These are phyloP conservation scores for Eurytoma californica DNA, from an alignment of 2,888 invertebrate species.

Conservation along the genomic window DNA sequence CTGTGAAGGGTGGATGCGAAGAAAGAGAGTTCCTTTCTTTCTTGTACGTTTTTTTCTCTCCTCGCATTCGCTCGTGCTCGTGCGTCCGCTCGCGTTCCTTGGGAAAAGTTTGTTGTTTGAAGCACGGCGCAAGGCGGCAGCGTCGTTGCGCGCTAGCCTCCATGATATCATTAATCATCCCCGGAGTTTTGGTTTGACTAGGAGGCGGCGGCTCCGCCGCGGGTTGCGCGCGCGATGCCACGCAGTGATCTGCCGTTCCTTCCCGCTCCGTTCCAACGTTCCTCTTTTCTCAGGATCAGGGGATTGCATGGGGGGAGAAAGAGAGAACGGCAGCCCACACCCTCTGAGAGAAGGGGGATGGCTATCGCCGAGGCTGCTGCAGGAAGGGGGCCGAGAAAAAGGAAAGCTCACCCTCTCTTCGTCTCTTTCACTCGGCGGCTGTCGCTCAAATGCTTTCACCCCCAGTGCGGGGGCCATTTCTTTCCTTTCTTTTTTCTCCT, in stretches of 20 bases:
- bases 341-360: slow-evolving; percentile 61
- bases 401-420: slow-evolving; percentile 59
- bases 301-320: slow-evolving; percentile 48
- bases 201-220: slow-evolving; percentile 61
- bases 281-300: slow-evolving; percentile 56
- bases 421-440: slow-evolving; percentile 40
- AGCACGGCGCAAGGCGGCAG: slow-evolving; percentile 70
- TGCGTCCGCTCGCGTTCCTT: slow-evolving; percentile 73
- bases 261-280: slow-evolving; percentile 48
- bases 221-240: slow-evolving; percentile 28
- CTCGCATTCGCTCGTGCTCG: slow-evolving; percentile 65
- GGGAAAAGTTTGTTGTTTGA: slow-evolving; percentile 82
- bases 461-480: slow-evolving; percentile 61
- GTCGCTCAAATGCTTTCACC: slow-evolving; percentile 55
- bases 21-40: slow-evolving; percentile 73
- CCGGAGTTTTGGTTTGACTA: slow-evolving; percentile 76
- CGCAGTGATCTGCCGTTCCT: slow-evolving; percentile 51
- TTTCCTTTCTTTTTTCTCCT: slow-evolving; percentile 55
- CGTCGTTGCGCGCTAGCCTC: slow-evolving; percentile 56
- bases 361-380: slow-evolving; percentile 59
- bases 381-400: slow-evolving; percentile 58
- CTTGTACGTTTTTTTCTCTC: slow-evolving; percentile 71
- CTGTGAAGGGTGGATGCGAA: slow-evolving; percentile 75
- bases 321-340: slow-evolving; percentile 52
- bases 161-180: slow-evolving; percentile 79